Evolutionary conservation across 2,113 vertebrate genomes (phyloP).

Genomic region (Aegithalos caudatus): DNA sequence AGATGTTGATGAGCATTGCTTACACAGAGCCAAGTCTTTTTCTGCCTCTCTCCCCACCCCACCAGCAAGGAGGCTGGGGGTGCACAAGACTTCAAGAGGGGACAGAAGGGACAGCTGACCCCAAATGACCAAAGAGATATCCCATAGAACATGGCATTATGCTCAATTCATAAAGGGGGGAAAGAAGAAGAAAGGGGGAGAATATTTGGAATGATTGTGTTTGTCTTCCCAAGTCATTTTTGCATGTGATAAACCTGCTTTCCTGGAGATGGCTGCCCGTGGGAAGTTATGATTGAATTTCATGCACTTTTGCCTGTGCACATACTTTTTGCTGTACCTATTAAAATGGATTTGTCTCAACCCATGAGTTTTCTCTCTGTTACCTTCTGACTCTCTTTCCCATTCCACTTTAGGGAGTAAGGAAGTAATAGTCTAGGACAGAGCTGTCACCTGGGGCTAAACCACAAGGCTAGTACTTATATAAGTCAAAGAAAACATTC

Average conservation of each 20-base stretch:
- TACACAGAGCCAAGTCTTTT: background rate
- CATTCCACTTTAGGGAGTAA: background rate
- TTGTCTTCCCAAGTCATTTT: background rate
- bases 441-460: background rate
- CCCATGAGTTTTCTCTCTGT: background rate
- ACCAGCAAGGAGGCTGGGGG: fast-evolving
- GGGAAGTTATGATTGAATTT: background rate
- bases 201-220: fast-evolving
- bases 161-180: fast-evolving
- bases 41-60: background rate
- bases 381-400: background rate
- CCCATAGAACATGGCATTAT: background rate
- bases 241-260: background rate
- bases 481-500: background rate
- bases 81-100: background rate
- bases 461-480: background rate
- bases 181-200: background rate
- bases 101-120: background rate
- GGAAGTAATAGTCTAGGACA: fast-evolving
- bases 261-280: background rate
- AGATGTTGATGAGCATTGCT: background rate
- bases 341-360: background rate
- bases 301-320: background rate
- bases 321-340: background rate
- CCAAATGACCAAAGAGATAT: background rate